These are phyloP conservation scores for Pelagia noctiluca DNA, from an alignment of 30 jellyfish, hydroid and myxozoan genomes.

Conservation along the genomic window DNA sequence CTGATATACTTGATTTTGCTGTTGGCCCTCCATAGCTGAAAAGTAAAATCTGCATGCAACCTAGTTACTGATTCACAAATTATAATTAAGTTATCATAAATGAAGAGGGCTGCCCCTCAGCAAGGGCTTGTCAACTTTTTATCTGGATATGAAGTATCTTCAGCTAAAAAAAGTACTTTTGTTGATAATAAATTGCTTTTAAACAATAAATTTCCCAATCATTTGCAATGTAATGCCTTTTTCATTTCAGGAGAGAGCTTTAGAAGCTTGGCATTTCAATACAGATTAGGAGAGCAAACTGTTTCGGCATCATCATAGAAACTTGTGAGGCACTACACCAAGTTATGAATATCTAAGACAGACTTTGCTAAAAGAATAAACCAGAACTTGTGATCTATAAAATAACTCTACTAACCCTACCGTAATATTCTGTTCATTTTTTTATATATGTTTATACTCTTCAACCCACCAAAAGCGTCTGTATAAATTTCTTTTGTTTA, in stretches of 20 bases:
- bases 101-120: slow-evolving; percentile 11
- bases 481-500: too few species aligned
- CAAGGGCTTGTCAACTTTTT: slow-evolving; percentile 1
- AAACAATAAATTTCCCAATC: slow-evolving; percentile 1
- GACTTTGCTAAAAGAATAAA: too few species aligned
- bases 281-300: slow-evolving; percentile 37
- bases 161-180: not conserved
- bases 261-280: slow-evolving; percentile 38
- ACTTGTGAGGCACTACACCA: slow-evolving; percentile 33
- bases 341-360: too few species aligned
- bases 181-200: not conserved
- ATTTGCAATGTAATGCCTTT: not conserved
- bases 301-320: slow-evolving; percentile 31
- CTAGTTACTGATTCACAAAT: not conserved
- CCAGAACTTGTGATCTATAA: too few species aligned
- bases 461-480: too few species aligned
- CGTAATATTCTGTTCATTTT: too few species aligned
- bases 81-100: too few species aligned
- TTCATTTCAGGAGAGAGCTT: slow-evolving; percentile 27
- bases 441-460: too few species aligned
- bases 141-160: slow-evolving; percentile 2
- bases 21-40: slow-evolving; percentile 28
- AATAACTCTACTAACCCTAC: too few species aligned
- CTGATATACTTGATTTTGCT: not conserved
- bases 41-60: slow-evolving; percentile 1